A percentile compares a stretch with the other conserved stretches of the same genome.
Conservation (phyloP, 2,888 invertebrate species). For the Ceraclea dissimilis region DNA sequence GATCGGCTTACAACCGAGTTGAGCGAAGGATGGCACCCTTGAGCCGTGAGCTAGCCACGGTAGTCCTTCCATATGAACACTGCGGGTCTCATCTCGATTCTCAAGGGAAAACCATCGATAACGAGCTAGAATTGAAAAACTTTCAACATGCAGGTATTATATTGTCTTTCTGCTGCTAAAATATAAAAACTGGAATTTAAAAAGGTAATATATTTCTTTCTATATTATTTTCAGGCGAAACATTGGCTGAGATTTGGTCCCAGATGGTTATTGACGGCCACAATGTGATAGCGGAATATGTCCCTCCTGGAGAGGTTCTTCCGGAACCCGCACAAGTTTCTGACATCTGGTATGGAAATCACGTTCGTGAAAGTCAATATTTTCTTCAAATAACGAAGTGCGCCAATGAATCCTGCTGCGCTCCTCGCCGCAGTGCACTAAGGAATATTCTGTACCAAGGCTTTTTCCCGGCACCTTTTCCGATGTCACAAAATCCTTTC, state of each 20-base stretch:
- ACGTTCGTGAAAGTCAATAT: not conserved
- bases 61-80: conserved; percentile 31
- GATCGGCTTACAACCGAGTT: conserved; percentile 32
- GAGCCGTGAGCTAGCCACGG: conserved; percentile 29
- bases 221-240: too few relatives aligned
- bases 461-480: not conserved
- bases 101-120: conserved; percentile 29
- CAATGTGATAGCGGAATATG: conserved; percentile 9
- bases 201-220: too few relatives aligned
- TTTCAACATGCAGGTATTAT: conserved; percentile 32
- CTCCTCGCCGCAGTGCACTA: not conserved
- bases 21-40: conserved; percentile 33
- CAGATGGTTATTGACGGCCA: conserved; percentile 9
- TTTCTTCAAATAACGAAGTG: not conserved
- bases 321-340: not conserved
- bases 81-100: conserved; percentile 30
- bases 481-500: not conserved
- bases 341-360: not conserved
- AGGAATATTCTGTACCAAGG: not conserved
- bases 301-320: not conserved
- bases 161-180: too few relatives aligned
- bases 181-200: too few relatives aligned
- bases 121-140: conserved; percentile 30
- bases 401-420: not conserved
- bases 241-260: conserved; percentile 31